Evolutionary conservation across 2,797 vertebrate genomes (phyloP).

Genomic region (Ptychadena robeensis): DNA sequence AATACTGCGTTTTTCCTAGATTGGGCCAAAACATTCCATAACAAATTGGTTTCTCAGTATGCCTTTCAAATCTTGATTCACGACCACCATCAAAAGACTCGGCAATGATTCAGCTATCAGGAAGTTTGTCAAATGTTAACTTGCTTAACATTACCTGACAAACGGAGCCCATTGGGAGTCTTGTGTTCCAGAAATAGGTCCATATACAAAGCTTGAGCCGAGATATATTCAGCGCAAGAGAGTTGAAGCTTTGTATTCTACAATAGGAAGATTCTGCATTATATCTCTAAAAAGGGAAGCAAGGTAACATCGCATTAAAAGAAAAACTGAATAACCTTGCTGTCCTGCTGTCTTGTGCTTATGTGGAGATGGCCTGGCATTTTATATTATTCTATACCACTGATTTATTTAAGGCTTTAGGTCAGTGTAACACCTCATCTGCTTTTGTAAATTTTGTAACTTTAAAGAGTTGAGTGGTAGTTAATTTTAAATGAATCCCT

Average conservation of each 20-base stretch:
- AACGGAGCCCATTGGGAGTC: constrained; percentile 47
- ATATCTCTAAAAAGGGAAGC: constrained; percentile 40
- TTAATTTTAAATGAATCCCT: neutral
- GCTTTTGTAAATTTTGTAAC: neutral
- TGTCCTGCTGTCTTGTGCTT: constrained; percentile 15
- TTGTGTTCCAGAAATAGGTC: constrained; percentile 51
- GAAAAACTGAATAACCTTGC: constrained; percentile 15
- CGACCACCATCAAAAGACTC: constrained; percentile 31
- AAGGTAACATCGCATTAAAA: constrained; percentile 32
- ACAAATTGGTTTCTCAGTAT: constrained; percentile 17
- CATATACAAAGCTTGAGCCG: constrained; percentile 40
- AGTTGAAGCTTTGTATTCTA: constrained; percentile 44
- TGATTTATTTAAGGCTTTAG: constrained; percentile 25
- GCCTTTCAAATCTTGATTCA: constrained; percentile 38
- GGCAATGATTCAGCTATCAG: constrained; percentile 43
- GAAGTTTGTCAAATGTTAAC: constrained; percentile 48
- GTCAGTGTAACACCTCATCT: constrained; percentile 1
- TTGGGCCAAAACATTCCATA: constrained; percentile 13
- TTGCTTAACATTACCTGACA: constrained; percentile 51
- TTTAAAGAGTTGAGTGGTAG: too few species aligned
- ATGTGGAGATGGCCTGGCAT: constrained; percentile 15
- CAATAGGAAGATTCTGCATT: constrained; percentile 41
- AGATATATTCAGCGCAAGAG: constrained; percentile 40
- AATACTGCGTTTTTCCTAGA: neutral
- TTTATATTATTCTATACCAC: constrained; percentile 4